Conservation (phyloP, 2,888 invertebrate species). For the Brenthis daphne region DNA sequence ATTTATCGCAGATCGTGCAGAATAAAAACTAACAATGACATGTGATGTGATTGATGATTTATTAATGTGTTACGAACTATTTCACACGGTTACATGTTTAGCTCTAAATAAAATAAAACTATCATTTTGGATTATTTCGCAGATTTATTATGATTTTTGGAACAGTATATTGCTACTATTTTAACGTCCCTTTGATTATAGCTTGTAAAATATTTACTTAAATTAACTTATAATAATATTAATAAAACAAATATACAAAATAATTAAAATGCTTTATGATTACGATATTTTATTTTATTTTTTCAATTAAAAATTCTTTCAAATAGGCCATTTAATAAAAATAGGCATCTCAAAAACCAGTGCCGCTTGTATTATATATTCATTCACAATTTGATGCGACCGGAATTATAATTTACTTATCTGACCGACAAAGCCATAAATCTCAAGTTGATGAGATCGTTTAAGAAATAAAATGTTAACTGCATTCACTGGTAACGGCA, state of each 20-base stretch:
- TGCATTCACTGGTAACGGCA: neutral
- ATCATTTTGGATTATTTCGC: no score
- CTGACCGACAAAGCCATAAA: constrained; percentile 54
- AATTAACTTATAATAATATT: no score
- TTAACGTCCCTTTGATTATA: no score
- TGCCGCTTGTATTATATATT: constrained; percentile 6
- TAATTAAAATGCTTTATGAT: no score
- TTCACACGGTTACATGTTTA: neutral
- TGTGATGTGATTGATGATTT: neutral
- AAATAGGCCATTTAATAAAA: neutral
- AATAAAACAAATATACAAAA: no score
- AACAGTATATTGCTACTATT: no score
- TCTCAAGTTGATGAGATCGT: constrained; percentile 45
- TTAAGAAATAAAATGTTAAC: constrained; percentile 1
- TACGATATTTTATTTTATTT: neutral
- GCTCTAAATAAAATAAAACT: no score
- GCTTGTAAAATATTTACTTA: no score
- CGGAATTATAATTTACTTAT: constrained; percentile 28
- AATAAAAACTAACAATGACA: constrained; percentile 1
- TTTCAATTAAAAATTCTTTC: neutral
- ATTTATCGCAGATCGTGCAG: neutral
- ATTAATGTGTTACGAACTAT: neutral
- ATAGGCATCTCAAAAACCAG: constrained; percentile 8
- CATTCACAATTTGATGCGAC: neutral
- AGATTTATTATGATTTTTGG: no score